Base-by-base conservation (phyloP, 1,140 invertebrate species). In the Orius insidiosus region DNA sequence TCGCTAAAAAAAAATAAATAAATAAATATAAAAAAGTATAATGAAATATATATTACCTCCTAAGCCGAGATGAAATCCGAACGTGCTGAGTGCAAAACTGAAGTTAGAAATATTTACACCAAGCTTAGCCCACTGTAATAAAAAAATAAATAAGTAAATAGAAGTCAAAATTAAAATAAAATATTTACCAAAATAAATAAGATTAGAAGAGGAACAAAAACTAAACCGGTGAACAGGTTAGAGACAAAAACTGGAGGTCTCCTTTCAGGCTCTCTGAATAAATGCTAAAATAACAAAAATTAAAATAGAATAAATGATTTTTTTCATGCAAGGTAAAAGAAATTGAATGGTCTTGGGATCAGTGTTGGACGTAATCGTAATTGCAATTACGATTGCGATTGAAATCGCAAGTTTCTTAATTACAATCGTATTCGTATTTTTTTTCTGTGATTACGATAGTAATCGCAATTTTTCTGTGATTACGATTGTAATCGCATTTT, bases 231-330 rank as follows among this genome's bases (percentile, higher is more conserved):
- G 63, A 97, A 98, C 18, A 89, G 70, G 60, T 88, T 80, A 0
- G 92, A 96, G 30, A 98, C 78, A 40, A 80, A 61, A 37, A 74
- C 73, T 9, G 90, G 72, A 37, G 95, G 94, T 38, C 90, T 72
- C 55, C 83, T 81, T 61, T 98, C 94, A 8, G 92, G 85, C 59
- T 78, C 74, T 30, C 90, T 76, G 74, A 98, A 98, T 66, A 80
- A 64, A 67, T 98, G 94, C 70, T 81, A 59, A 39, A 53, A 54
- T n/a, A n/a, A n/a, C n/a, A n/a, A n/a, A n/a, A n/a, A n/a, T n/a
- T n/a, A n/a, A n/a, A n/a, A n/a, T n/a, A n/a, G n/a, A n/a, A n/a
- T n/a, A n/a, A n/a, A n/a, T n/a, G n/a, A n/a, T n/a, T n/a, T n/a
- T n/a, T n/a, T n/a, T n/a, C n/a, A n/a, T n/a, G n/a, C n/a, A n/a